Evolutionary conservation across 2,797 vertebrate species (phyloP).

Genomic region (Diplodus puntazzo): DNA sequence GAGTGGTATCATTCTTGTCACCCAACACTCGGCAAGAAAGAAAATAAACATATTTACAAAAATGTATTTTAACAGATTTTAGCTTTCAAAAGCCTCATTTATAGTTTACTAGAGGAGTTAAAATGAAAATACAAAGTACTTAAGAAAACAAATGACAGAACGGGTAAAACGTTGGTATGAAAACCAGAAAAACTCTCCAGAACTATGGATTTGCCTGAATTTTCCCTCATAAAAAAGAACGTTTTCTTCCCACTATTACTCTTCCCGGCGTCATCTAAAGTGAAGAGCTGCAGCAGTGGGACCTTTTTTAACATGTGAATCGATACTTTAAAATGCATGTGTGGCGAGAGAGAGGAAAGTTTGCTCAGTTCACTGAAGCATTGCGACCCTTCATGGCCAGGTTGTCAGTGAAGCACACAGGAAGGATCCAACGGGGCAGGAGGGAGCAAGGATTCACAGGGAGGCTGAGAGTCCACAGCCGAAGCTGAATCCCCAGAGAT

Average conservation of each 20-base stretch:
- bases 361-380: constrained; percentile 83
- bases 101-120: not conserved
- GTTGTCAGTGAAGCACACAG: constrained; percentile 75
- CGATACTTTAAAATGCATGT: constrained; percentile 44
- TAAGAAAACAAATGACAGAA: not conserved
- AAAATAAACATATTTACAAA: too few relatives aligned
- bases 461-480: constrained; percentile 53
- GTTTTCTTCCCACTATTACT: not conserved
- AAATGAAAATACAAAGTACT: not conserved
- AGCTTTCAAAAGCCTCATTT: not conserved
- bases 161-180: not conserved
- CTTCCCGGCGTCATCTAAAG: not conserved
- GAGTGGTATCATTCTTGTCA: too few relatives aligned
- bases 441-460: constrained; percentile 69
- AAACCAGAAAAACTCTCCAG: not conserved
- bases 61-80: not conserved
- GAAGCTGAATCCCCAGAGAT: constrained; percentile 62
- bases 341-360: constrained; percentile 67
- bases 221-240: not conserved
- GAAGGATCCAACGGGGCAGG: constrained; percentile 59
- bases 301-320: constrained; percentile 44
- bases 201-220: not conserved
- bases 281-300: constrained; percentile 41
- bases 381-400: constrained; percentile 78
- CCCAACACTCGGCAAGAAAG: too few relatives aligned